Conservation (phyloP, 1,140 invertebrate species). For the Aphidius gifuensis region DNA sequence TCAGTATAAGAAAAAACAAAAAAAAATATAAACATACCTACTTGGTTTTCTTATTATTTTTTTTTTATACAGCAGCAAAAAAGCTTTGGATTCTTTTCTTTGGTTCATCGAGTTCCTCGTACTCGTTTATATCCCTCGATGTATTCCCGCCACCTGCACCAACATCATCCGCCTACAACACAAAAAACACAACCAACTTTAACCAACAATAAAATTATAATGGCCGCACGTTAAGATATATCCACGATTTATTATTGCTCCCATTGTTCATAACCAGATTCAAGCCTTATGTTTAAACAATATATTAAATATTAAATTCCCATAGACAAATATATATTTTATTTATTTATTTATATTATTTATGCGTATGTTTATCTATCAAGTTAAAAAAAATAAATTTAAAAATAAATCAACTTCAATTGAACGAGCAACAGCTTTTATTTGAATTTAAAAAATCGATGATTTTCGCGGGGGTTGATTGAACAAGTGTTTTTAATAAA, state of each 20-base stretch:
- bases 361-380: too few relatives aligned
- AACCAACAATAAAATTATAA: slow-evolving; percentile 54
- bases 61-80: too few relatives aligned
- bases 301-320: neutral
- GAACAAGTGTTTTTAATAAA: too few relatives aligned
- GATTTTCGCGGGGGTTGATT: too few relatives aligned
- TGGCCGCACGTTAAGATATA: slow-evolving; percentile 37
- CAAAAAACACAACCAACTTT: slow-evolving; percentile 49
- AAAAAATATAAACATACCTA: too few relatives aligned
- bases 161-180: slow-evolving; percentile 11
- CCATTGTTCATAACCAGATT: slow-evolving; percentile 43
- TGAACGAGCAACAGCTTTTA: too few relatives aligned
- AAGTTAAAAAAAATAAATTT: too few relatives aligned
- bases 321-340: slow-evolving; percentile 1
- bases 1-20: too few relatives aligned
- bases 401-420: too few relatives aligned
- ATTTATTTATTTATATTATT: neutral
- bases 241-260: slow-evolving; percentile 49
- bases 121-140: slow-evolving; percentile 39
- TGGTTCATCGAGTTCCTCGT: slow-evolving; percentile 45
- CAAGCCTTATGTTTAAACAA: neutral
- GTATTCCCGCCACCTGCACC: slow-evolving; percentile 43
- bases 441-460: too few relatives aligned
- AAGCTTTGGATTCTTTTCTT: neutral
- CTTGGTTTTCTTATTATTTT: too few relatives aligned